Conservation (phyloP, 2,888 invertebrate genomes). For the Acronicta leporina region DNA sequence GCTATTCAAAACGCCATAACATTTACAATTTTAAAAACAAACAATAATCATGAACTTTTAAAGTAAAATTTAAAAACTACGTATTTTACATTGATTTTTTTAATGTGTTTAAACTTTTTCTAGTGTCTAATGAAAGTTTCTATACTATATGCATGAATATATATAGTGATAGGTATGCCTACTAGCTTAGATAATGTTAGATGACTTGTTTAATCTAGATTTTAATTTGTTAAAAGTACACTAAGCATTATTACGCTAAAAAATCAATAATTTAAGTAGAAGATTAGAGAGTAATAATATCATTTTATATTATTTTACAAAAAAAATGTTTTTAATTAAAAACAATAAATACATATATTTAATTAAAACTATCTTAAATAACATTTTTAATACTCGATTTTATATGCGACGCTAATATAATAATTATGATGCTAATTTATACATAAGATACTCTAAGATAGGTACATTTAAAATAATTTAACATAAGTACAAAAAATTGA, state of each 20-base stretch:
- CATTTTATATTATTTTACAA: conserved; percentile 14
- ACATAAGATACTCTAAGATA: conserved; percentile 3
- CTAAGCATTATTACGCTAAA: conserved; percentile 25
- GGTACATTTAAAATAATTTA: conserved; percentile 2
- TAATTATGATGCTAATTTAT: neutral
- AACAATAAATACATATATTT: neutral
- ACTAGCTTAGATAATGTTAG: conserved; percentile 16
- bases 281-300: neutral
- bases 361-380: neutral
- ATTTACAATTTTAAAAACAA: conserved; percentile 52
- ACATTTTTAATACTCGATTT: conserved; percentile 1
- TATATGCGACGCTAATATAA: neutral
- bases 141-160: conserved; percentile 55
- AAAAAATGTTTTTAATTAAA: neutral
- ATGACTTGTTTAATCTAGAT: conserved; percentile 22
- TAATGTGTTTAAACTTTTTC: conserved; percentile 47
- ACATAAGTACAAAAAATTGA: neutral
- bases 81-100: conserved; percentile 58
- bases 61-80: conserved; percentile 57
- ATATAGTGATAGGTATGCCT: conserved; percentile 54
- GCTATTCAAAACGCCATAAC: conserved; percentile 72
- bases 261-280: conserved; percentile 4
- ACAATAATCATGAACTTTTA: conserved; percentile 53
- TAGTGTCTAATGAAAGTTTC: conserved; percentile 43
- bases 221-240: conserved; percentile 19